A percentile compares a stretch with the other conserved stretches of the same genome.
Evolutionary conservation across 37 sponge, comb jelly and placozoan species (phyloP).

Genomic region (Tethya wilhelma): DNA sequence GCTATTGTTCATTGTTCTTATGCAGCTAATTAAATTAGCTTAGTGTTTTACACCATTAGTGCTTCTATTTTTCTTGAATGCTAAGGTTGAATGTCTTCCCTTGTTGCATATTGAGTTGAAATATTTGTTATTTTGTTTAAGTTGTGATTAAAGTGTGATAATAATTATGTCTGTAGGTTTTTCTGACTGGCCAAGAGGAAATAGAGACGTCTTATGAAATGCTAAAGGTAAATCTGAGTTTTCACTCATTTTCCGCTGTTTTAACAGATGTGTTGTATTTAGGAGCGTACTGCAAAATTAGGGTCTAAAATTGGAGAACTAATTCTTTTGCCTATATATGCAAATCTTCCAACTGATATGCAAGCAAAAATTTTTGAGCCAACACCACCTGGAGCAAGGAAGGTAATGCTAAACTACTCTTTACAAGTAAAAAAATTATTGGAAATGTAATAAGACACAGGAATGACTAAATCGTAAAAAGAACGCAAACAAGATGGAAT

Average conservation of each 20-base stretch:
- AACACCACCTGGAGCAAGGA: conserved; percentile 98
- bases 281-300: conserved; percentile 84
- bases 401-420: too few relatives aligned
- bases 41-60: too few relatives aligned
- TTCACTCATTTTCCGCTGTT: background rate
- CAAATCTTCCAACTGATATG: conserved; percentile 98
- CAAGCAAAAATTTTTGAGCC: conserved; percentile 99
- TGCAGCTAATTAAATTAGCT: too few relatives aligned
- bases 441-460: too few relatives aligned
- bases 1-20: background rate
- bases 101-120: too few relatives aligned
- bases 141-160: background rate
- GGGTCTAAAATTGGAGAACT: conserved; percentile 96
- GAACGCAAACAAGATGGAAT: too few relatives aligned
- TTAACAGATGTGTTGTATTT: background rate
- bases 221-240: conserved; percentile 61
- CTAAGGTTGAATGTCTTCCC: too few relatives aligned
- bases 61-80: too few relatives aligned
- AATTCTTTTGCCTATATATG: conserved; percentile 94
- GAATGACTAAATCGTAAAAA: too few relatives aligned
- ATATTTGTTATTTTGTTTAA: too few relatives aligned
- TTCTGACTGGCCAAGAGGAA: conserved; percentile 99
- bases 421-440: too few relatives aligned
- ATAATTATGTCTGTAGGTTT: conserved; percentile 66
- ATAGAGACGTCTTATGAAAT: conserved; percentile 95